These are phyloP conservation scores for Anthoscopus minutus DNA, from an alignment of 2,113 vertebrate species.

Conservation along the genomic window DNA sequence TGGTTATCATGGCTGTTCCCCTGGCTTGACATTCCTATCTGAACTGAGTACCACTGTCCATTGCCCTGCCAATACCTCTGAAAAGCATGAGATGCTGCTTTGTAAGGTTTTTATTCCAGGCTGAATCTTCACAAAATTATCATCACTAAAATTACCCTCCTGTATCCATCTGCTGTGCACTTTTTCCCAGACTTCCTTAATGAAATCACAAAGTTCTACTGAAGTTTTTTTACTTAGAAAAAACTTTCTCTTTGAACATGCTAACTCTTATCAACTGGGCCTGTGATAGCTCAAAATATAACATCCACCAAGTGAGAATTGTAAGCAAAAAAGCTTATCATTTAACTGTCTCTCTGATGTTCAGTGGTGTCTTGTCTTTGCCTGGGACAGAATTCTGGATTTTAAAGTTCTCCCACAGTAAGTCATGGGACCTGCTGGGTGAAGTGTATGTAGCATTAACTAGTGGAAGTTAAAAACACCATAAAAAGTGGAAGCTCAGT, in stretches of 20 bases:
- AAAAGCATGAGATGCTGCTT: neutral
- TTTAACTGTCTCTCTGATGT: neutral
- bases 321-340: neutral
- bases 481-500: neutral
- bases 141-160: neutral
- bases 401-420: neutral
- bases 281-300: neutral
- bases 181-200: neutral
- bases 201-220: neutral
- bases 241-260: neutral
- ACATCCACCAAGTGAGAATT: neutral
- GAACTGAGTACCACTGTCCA: too few species aligned
- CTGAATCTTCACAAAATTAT: neutral
- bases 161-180: neutral
- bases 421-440: neutral
- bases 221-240: neutral
- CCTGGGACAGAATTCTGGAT: neutral
- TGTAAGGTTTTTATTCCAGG: neutral
- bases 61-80: neutral
- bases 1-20: neutral
- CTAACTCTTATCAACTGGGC: accelerated
- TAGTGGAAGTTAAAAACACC: too few species aligned
- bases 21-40: neutral
- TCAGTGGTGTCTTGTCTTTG: neutral
- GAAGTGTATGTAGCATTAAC: neutral